Evolutionary conservation across 2,797 vertebrate genomes (phyloP), one percentile per base, ranked within the genome.

Genomic region (Bucorvus abyssinicus): DNA sequence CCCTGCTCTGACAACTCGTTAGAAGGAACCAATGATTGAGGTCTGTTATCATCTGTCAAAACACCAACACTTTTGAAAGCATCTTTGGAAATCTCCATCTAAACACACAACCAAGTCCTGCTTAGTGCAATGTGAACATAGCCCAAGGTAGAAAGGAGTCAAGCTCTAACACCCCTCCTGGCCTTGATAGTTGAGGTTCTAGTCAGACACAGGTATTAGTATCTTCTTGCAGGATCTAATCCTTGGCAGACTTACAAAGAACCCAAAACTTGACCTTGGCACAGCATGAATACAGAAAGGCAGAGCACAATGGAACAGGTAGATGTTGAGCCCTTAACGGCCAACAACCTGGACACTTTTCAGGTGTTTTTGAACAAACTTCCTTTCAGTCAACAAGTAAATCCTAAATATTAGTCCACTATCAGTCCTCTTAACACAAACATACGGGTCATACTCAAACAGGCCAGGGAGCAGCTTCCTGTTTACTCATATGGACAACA

Each of bases 381-480:
- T 88, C 68, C 49, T 75, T 90, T 45, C 10, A 57, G 63, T 23
- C 67, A 81, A 36, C 27, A 73, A 69, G 21, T 34, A 74, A 80
- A 84, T 56, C 1, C 5, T 27, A 69, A 84, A 6, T 26, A 61
- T 15, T 53, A 81, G 26, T 34, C 77, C 17, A 17, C 30, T 34
- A 36, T 44, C 74, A 82, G 70, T 45, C 68, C 65, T 89, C 64
- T 45, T 40, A 83, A 84, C 70, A 91, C 55, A 94, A 90, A 90
- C 40, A 42, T 3, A 44, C 0, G 17, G 68, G 73, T 73, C 45
- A 64, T 57, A 29, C 40, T 53, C 40, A 22, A 36, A 49, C 0
- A 92, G 77, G 45, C n/a, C 65, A 86, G 55, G 55, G 26, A 53
- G 61, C 81, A 90, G 57, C 74, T 68, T 96, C 85, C 81, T 93